phyloP scores from a whole-genome alignment of 2,888 invertebrate species.

The Meloe dianella region DNA sequence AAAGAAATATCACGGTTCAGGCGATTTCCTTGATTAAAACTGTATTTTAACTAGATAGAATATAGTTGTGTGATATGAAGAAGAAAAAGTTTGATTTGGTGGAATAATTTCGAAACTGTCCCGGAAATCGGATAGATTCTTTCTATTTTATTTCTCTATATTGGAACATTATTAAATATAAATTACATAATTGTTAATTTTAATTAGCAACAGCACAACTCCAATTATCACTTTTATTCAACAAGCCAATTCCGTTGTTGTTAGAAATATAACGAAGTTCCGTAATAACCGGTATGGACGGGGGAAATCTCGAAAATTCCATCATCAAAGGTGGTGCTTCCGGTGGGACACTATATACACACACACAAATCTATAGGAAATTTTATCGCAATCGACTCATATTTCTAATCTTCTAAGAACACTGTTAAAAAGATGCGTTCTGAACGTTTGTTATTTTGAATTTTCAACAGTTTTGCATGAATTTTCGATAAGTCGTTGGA shows the following conservation, averaged over 20 bases:
- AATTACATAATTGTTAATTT: not conserved
- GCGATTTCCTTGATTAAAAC: conserved; percentile 19
- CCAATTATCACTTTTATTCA: too few relatives aligned
- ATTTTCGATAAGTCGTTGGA: too few relatives aligned
- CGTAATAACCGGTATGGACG: not conserved
- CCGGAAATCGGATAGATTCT: not conserved
- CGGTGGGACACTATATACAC: too few relatives aligned
- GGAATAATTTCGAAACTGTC: not conserved
- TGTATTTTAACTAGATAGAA: not conserved
- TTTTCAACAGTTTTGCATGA: too few relatives aligned
- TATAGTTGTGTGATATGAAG: not conserved
- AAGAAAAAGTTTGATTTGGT: not conserved
- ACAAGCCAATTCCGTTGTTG: not conserved
- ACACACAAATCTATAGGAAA: too few relatives aligned
- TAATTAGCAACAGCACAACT: too few relatives aligned
- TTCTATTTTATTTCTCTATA: not conserved
- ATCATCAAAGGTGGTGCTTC: too few relatives aligned
- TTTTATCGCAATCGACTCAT: too few relatives aligned
- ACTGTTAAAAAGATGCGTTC: too few relatives aligned
- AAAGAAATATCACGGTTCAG: conserved; percentile 37
- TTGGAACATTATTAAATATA: not conserved
- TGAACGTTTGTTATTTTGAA: too few relatives aligned
- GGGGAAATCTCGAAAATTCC: too few relatives aligned
- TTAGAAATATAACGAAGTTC: not conserved
- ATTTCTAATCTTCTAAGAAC: too few relatives aligned